Base-by-base conservation (phyloP, 2,113 vertebrate species). In the Malurus cyaneus region DNA sequence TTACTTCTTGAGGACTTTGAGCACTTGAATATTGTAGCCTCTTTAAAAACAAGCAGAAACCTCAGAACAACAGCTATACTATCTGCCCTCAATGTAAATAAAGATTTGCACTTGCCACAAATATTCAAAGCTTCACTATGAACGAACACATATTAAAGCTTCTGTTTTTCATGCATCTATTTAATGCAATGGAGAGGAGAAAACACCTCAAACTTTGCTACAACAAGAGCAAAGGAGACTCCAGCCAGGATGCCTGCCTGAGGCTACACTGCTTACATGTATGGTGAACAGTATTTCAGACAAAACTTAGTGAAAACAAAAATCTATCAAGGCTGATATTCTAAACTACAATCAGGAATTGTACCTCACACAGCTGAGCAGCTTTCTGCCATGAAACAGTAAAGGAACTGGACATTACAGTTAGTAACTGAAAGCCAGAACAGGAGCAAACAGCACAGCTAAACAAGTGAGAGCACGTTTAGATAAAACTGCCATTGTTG, bases 201-300 rank as follows among this genome's bases (percentile, higher is more conserved):
- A 66, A 80, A 71, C 7, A 57, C 42, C 25, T 62, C 42, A 73
- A 85, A 73, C 16, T n/a, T 39, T 39, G 8, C 46, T 46, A 54
- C 32, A 89, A 17, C 6, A 84, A 60, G 18, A 62, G 46, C 18
- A 69, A 47, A 87, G 26, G 26, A 46, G n/a, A 59, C 42, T 62
- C 14, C 8, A 26, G 24, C 4, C 21, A 34, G 4, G 47, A 53
- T 14, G 6, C 23, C 6, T 31, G 7, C 23, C 44, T 54, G 54
- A 71, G 19, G 25, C 41, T 28, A 41, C 28, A 7, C 0, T n/a
- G 32, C 18, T 84, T 36, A 15, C 2, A 46, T 0, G 0, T 16
- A 36, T 5, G 7, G 19, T 15, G 11, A 93, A 65, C 26, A 82
- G 11, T 9, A 73, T 67, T 72, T 42, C 77, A 83, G 20, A 52